Base-by-base conservation (phyloP, 2,888 invertebrate genomes). In the Tachina lurida region DNA sequence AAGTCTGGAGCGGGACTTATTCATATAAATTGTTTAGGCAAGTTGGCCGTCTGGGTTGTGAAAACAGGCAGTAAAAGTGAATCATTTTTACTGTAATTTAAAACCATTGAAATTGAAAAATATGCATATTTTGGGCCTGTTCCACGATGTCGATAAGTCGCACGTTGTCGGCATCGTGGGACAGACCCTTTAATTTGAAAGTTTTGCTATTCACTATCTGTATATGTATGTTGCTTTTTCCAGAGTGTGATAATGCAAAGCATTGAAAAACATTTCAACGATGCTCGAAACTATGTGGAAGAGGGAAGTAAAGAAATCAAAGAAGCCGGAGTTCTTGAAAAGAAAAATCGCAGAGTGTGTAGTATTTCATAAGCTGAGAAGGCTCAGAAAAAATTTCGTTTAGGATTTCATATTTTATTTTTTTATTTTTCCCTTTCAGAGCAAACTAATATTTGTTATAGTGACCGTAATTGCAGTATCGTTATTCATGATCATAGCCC, bases 311-410 rank as follows among this genome's bases (percentile, higher is more conserved):
- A 73, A 43, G 71, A 83, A 7, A 75, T 90, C 9, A 88, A 88
- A 63, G 74, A 89, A 68, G 90, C 90, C 3, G 83, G 89, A 68
- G 84, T 87, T 22, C 78, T 88, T n/a, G 79, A 88, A 5, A 88
- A 88, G 19, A 89, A 87, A 52, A 90, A 89, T 31, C 88, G 88
- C 13, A 90, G 89, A 89, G 90, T 90, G 79, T 84, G 79, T 84
- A 71, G 41, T 49, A 65, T 78, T 49, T 78, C 68, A 43, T 78
- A 60, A 76, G 17, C 43, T 68, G 3, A n/a, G 12, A 8, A n/a
- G 12, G 15, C 62, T 49, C 10, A 49, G 13, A 60, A 60, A 10
- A 31, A 15, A 9, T 8, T 52, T n/a, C 39, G 31, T 45, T 54
- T 70, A 0, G 1, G 1, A 43, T 17, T 63, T 19, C 7, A 43